Conservation (phyloP, 2,888 invertebrate species). For the Eremobia ochroleuca region DNA sequence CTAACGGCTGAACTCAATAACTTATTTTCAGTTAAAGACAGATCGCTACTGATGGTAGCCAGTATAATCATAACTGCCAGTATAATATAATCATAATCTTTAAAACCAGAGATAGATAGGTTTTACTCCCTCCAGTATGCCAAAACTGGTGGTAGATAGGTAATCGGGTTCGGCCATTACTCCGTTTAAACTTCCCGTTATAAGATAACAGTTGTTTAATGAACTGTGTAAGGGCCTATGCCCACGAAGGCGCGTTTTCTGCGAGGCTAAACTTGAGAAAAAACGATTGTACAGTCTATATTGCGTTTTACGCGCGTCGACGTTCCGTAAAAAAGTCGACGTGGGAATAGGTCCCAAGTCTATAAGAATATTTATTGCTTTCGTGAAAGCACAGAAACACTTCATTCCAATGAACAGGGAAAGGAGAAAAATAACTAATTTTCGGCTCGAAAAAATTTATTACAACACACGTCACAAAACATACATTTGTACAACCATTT, state of each 20-base stretch:
- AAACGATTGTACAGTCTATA: neutral
- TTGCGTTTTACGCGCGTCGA: neutral
- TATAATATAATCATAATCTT: no score
- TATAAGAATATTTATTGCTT: neutral
- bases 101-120: neutral
- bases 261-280: neutral
- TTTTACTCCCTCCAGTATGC: neutral
- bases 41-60: no score
- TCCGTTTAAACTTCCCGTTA: neutral
- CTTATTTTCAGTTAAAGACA: no score
- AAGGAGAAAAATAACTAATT: constrained; percentile 7
- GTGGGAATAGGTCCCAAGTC: neutral
- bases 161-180: neutral
- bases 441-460: constrained; percentile 84
- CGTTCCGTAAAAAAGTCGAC: neutral
- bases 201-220: neutral
- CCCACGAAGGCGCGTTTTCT: neutral
- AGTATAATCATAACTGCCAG: no score
- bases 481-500: constrained; percentile 87
- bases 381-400: neutral
- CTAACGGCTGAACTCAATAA: no score
- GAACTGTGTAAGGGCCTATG: neutral
- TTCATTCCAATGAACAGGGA: neutral
- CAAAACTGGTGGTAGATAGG: neutral
- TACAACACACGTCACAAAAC: constrained; percentile 87